Evolutionary conservation across 2,797 vertebrate species (phyloP).

Genomic region (Bovichtus variegatus): DNA sequence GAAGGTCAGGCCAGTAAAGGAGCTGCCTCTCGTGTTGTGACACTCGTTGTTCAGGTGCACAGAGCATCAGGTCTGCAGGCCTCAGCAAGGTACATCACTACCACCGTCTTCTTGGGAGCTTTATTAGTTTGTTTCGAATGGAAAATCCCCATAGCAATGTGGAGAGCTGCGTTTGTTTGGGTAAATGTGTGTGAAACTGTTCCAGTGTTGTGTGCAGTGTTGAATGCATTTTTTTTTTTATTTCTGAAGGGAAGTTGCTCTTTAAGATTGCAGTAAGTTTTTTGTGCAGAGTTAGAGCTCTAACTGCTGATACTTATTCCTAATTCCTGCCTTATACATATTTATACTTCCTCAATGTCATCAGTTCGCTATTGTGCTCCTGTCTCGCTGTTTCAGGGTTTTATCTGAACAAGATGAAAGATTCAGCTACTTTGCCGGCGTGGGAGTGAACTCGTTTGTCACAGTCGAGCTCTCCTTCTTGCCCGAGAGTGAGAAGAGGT

Average conservation of each 20-base stretch:
- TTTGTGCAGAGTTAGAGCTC: not conserved
- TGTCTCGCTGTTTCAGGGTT: slow-evolving; percentile 75
- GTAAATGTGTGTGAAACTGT: not conserved
- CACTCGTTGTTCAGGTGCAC: slow-evolving; percentile 89
- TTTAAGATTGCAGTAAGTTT: not conserved
- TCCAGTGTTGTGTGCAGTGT: not conserved
- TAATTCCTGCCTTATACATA: not conserved
- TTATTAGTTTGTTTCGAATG: not conserved
- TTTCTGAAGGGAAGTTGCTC: not conserved
- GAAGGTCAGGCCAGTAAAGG: slow-evolving; percentile 65
- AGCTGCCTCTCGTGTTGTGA: slow-evolving; percentile 82
- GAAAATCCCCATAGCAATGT: not conserved
- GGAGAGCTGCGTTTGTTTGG: not conserved
- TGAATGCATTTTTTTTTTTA: not conserved
- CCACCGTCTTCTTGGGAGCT: not conserved
- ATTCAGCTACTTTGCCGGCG: slow-evolving; percentile 82
- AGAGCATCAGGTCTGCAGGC: slow-evolving; percentile 94
- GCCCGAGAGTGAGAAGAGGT: slow-evolving; percentile 82
- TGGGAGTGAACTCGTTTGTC: slow-evolving; percentile 91
- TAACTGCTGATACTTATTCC: not conserved
- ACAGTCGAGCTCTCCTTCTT: slow-evolving; percentile 89
- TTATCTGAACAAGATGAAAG: slow-evolving; percentile 84
- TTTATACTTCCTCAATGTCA: not conserved
- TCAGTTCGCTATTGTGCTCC: not conserved
- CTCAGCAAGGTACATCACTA: slow-evolving; percentile 88